Evolutionary conservation across 2,113 vertebrate genomes (phyloP).

Genomic region (Dendrocopos noguchii): DNA sequence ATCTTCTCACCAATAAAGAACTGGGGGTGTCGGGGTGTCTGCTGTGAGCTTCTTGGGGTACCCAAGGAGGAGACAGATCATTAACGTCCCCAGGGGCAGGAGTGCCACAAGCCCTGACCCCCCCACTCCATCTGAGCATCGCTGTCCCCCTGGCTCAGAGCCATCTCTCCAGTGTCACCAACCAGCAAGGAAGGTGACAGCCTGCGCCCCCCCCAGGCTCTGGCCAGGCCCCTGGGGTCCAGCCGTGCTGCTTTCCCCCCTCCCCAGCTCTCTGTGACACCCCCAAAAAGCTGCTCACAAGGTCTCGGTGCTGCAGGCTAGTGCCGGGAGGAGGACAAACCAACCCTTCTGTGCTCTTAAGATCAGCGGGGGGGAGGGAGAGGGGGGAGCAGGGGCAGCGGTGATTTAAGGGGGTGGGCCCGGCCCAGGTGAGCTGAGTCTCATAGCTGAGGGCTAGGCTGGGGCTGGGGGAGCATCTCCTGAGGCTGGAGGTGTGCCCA

Average conservation of each 20-base stretch:
- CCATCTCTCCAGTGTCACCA: not conserved
- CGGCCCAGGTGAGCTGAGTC: rapidly evolving
- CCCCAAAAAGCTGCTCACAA: not conserved
- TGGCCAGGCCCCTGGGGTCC: not conserved
- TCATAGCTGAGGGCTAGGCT: not conserved
- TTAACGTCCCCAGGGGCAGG: not conserved
- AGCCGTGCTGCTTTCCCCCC: not conserved
- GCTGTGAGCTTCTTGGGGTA: not conserved
- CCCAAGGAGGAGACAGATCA: not conserved
- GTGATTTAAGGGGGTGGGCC: not conserved
- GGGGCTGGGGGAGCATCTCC: not conserved
- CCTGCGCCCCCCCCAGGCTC: rapidly evolving
- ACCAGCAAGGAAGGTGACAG: not conserved
- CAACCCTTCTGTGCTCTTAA: not conserved
- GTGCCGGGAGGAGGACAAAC: not conserved
- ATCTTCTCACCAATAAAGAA: slow-evolving; percentile 33
- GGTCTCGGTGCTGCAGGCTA: not conserved
- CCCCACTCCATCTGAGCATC: rapidly evolving
- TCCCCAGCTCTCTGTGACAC: not conserved
- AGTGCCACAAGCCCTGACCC: rapidly evolving
- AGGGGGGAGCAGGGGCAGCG: rapidly evolving
- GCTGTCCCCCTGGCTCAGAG: not conserved
- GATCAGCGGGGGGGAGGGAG: rapidly evolving
- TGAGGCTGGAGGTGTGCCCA: rapidly evolving
- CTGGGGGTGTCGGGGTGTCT: not conserved